Evolutionary conservation across 2,888 invertebrate species (phyloP), one percentile per base, ranked within the genome.

Genomic region (Metellina segmentata): DNA sequence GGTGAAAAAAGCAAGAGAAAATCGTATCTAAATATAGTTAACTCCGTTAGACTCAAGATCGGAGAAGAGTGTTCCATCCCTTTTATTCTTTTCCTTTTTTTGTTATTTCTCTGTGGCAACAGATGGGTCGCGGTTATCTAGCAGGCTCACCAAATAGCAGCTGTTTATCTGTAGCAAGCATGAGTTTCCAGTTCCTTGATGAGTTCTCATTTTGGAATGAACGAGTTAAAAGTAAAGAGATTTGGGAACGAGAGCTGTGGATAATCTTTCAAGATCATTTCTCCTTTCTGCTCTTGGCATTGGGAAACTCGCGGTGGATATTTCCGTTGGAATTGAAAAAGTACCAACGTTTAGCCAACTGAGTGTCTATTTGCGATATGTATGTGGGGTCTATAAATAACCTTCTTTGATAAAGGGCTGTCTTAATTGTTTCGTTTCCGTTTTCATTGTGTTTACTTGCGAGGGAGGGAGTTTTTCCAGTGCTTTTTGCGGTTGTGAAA

Each of bases 71-170:
- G 71, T 85, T 52, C 34, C 74, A 85, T 74, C 34, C 74, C 75
- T 85, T 85, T 85, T 78, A 70, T 85, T 49, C 69, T 11, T 71
- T 19, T 51, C 69, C 70, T 70, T 82, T 19, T 79, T 70, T 51
- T 49, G 34, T 34, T 34, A 34, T 70, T 70, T 81, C 49, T 0
- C 51, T 19, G 53, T 48, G 53, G 53, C 82, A 48, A 72, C 83
- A 85, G 83, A 85, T 85, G 83, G 83, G 53, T 74, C 20, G 51
- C 74, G 52, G 74, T 85, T 85, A 85, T 85, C 74, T 85, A 34
- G 13, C 53, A 69, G 34, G 49, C 52, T 78, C 52, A 51, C 51
- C n/a, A 51, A 48, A n/a, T 9, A 49, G 51, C 78, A 78, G 78
- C 78, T 78, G 78, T 51, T 7, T 78, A 52, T 78, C 78, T 51